A percentile compares a stretch with the other conserved stretches of the same genome.
These are phyloP conservation scores for Ahaetulla prasina DNA, from an alignment of 2,113 vertebrate species.

Conservation along the genomic window DNA sequence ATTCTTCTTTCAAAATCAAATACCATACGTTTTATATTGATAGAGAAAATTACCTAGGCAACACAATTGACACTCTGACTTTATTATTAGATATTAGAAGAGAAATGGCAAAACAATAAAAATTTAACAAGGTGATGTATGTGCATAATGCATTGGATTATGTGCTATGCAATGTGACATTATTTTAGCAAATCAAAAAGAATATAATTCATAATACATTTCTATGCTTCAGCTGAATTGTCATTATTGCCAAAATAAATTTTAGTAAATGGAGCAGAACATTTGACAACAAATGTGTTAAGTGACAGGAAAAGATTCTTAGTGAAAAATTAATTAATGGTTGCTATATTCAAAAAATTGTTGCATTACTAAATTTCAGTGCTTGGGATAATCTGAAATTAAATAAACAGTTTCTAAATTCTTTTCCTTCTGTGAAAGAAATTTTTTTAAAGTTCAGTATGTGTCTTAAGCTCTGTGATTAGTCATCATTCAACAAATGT, in stretches of 20 bases:
- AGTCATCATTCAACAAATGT: background rate
- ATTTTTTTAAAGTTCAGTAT: background rate
- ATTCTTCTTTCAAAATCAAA: background rate
- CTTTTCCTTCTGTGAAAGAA: background rate
- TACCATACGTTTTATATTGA: fast-evolving
- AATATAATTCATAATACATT: background rate
- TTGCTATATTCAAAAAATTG: background rate
- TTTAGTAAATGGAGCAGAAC: background rate
- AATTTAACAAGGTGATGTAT: background rate
- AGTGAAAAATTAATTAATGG: background rate
- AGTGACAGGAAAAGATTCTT: background rate
- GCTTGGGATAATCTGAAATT: background rate
- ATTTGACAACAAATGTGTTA: background rate
- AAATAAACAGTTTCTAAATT: background rate
- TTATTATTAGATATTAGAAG: background rate
- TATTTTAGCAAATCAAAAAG: background rate
- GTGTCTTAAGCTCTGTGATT: background rate
- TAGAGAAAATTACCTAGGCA: background rate
- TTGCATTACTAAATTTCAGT: background rate
- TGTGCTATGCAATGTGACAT: background rate
- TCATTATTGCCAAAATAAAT: background rate
- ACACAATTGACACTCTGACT: background rate
- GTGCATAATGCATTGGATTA: background rate
- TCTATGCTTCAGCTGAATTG: background rate
- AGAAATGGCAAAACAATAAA: background rate